Percentiles rank a stretch among this genome's conserved stretches.
Conservation (phyloP, 2,113 vertebrate species). For the Tringa solitaria region DNA sequence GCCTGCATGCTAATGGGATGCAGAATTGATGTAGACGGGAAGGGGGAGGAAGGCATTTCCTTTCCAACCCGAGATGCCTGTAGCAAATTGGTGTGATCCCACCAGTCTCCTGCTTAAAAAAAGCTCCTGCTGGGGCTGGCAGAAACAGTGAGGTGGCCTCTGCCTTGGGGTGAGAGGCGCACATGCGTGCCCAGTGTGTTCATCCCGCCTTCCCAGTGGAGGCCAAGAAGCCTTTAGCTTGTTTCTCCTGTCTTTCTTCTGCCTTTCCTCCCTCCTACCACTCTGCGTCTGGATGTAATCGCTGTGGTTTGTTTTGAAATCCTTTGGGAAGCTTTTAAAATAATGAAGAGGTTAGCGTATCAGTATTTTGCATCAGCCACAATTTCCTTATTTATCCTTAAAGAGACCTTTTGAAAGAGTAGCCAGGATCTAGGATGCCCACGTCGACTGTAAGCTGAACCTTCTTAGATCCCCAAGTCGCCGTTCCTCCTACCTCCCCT, state of each 20-base stretch:
- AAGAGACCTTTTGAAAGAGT: neutral
- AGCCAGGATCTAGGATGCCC: neutral
- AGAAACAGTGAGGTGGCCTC: neutral
- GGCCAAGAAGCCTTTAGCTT: neutral
- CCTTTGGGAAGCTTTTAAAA: neutral
- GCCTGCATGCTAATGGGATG: neutral
- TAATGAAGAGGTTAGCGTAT: neutral
- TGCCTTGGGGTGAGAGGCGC: rapidly evolving
- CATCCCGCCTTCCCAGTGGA: neutral
- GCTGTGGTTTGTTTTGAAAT: neutral
- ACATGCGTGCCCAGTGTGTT: rapidly evolving
- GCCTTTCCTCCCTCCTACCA: neutral
- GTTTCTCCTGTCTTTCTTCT: neutral
- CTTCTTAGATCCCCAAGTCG: neutral
- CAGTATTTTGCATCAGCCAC: neutral
- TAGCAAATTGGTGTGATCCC: neutral
- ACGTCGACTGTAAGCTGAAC: neutral
- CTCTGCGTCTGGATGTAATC: neutral
- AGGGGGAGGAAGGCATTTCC: neutral
- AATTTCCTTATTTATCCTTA: neutral
- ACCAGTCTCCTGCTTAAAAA: neutral
- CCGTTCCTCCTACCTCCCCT: neutral
- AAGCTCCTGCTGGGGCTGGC: neutral
- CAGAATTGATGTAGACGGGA: neutral
- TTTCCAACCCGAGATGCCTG: neutral